Percentiles rank a stretch among this genome's conserved stretches.
These are phyloP conservation scores for Poeciliopsis infans DNA, from an alignment of 2,797 vertebrate genomes.

Conservation along the genomic window DNA sequence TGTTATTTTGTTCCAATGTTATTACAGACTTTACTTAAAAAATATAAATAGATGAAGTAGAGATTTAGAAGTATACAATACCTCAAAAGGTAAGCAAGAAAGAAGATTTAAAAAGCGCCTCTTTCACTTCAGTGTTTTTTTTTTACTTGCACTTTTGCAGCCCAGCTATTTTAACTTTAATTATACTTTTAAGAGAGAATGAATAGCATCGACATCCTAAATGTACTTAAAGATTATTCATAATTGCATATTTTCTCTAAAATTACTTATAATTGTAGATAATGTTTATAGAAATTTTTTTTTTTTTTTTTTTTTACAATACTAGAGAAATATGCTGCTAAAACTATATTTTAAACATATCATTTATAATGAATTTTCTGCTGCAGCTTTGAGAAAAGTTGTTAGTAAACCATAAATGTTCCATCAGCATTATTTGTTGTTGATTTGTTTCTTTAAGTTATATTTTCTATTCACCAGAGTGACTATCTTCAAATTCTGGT, in stretches of 20 bases:
- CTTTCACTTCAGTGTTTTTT: conserved; percentile 7
- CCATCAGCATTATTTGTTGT: background rate
- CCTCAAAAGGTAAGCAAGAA: conserved; percentile 14
- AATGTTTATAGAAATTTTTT: background rate
- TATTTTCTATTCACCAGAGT: background rate
- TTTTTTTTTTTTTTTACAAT: background rate
- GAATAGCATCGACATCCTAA: background rate
- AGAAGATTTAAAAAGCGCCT: conserved; percentile 10
- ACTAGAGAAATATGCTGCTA: too few relatives aligned
- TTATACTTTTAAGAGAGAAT: conserved; percentile 22
- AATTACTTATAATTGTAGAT: background rate
- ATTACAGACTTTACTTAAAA: conserved; percentile 15
- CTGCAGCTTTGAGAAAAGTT: background rate
- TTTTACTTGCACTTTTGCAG: conserved; percentile 6
- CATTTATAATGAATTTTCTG: background rate
- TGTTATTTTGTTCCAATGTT: conserved; percentile 11
- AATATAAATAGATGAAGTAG: background rate
- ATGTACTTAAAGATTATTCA: background rate
- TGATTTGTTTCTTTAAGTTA: background rate
- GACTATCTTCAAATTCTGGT: background rate
- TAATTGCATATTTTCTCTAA: background rate
- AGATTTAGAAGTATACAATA: conserved; percentile 4
- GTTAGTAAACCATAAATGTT: background rate
- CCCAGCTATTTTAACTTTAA: conserved; percentile 20
- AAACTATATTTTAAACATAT: background rate